These are phyloP conservation scores for Trichonephila clavata DNA, from an alignment of 1,140 invertebrate genomes.

Conservation along the genomic window DNA sequence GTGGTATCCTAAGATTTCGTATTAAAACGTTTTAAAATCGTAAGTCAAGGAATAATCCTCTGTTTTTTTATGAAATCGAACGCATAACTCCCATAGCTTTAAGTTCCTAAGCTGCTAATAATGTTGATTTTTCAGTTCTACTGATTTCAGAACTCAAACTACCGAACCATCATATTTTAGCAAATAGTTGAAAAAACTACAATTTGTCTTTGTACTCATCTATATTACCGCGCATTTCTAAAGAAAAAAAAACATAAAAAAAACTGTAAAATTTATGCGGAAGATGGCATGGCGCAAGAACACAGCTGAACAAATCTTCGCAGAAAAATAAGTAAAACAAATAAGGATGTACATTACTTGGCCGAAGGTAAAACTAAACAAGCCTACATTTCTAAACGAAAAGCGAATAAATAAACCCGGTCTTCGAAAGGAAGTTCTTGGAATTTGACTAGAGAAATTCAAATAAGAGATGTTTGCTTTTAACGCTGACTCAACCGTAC, in stretches of 20 bases:
- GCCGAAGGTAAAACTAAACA: slow-evolving; percentile 33
- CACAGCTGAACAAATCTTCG: slow-evolving; percentile 15
- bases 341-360: slow-evolving; percentile 27
- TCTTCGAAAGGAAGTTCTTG: slow-evolving; percentile 14
- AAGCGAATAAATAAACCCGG: neutral
- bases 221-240: neutral
- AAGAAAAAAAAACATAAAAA: neutral
- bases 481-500: slow-evolving; percentile 32
- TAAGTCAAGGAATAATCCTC: too few relatives aligned
- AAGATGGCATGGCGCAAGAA: slow-evolving; percentile 19
- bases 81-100: neutral
- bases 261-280: slow-evolving; percentile 17
- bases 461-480: slow-evolving; percentile 45
- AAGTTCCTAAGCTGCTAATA: neutral
- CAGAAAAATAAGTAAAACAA: slow-evolving; percentile 14
- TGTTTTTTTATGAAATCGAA: neutral
- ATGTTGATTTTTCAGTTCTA: neutral
- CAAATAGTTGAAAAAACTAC: neutral
- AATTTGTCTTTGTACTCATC: neutral
- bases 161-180: neutral
- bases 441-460: slow-evolving; percentile 36
- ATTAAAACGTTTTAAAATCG: too few relatives aligned
- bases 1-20: too few relatives aligned
- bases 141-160: neutral
- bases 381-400: slow-evolving; percentile 2